Evolutionary conservation across 2,113 vertebrate genomes (phyloP).

Genomic region (Montifringilla adamsi): DNA sequence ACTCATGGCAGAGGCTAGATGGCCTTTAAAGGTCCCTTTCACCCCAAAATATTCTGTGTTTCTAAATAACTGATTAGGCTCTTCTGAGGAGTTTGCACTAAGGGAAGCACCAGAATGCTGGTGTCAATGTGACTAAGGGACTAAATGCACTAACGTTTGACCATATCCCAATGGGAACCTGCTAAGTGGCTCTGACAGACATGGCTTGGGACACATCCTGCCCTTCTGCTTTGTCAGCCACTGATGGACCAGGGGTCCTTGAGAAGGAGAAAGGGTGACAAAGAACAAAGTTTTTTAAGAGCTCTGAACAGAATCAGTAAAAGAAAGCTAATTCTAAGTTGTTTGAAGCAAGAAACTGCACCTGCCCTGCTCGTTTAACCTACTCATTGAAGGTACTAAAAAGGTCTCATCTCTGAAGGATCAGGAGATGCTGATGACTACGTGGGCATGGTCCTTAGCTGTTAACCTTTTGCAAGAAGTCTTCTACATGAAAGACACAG

Average conservation of each 20-base stretch:
- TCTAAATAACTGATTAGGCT: constrained; percentile 1
- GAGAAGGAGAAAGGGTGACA: neutral
- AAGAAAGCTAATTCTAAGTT: neutral
- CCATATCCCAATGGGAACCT: neutral
- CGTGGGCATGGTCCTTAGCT: neutral
- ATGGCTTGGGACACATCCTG: neutral
- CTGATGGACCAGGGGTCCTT: neutral
- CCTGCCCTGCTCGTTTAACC: neutral
- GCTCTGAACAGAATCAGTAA: neutral
- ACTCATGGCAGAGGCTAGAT: neutral
- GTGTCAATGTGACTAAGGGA: neutral
- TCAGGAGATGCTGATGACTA: neutral
- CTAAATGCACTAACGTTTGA: neutral
- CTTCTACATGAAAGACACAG: neutral
- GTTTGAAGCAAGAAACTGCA: neutral
- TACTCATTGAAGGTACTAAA: neutral
- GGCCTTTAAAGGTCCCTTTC: neutral
- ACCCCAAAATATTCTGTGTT: neutral
- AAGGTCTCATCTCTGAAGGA: neutral
- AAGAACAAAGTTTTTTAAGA: neutral
- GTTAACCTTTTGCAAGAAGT: neutral
- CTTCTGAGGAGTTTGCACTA: neutral
- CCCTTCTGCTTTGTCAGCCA: neutral
- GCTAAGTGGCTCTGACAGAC: neutral
- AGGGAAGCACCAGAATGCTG: neutral